These are phyloP conservation scores for Drosophila monieri DNA, from an alignment of 2,888 invertebrate species.

Conservation along the genomic window DNA sequence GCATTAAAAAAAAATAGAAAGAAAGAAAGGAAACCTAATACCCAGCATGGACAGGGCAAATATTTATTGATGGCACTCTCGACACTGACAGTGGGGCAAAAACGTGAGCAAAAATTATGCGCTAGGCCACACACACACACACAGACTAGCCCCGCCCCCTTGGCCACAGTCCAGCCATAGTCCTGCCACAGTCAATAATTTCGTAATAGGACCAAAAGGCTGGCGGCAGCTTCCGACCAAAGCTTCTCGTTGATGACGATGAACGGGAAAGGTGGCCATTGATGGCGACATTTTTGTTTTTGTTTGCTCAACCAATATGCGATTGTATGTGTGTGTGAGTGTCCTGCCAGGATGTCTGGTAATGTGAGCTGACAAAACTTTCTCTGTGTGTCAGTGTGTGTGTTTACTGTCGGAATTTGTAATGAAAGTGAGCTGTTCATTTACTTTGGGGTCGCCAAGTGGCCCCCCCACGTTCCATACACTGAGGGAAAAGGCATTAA, in stretches of 20 bases:
- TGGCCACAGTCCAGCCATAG: constrained; percentile 1
- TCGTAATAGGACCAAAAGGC: constrained; percentile 30
- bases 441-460: constrained; percentile 76
- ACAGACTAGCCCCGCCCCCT: background rate
- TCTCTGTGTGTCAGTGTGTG: constrained; percentile 51
- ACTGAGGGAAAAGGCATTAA: constrained; percentile 1
- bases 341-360: constrained; percentile 48
- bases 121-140: constrained; percentile 7
- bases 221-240: constrained; percentile 17
- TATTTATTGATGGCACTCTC: constrained; percentile 58
- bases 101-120: constrained; percentile 46
- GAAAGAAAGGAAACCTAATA: background rate
- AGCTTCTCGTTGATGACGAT: constrained; percentile 18
- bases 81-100: constrained; percentile 38
- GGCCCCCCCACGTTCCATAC: constrained; percentile 45
- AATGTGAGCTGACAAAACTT: constrained; percentile 75
- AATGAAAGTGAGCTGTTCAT: constrained; percentile 78
- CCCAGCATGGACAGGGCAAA: constrained; percentile 44
- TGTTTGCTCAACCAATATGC: constrained; percentile 61
- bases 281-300: constrained; percentile 77
- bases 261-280: constrained; percentile 61
- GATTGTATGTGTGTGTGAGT: constrained; percentile 20
- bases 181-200: constrained; percentile 52
- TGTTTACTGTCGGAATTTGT: constrained; percentile 75
- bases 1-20: constrained; percentile 7